These are phyloP conservation scores for Scaptomyza pallida DNA, from an alignment of 1,140 invertebrate species.

Conservation along the genomic window DNA sequence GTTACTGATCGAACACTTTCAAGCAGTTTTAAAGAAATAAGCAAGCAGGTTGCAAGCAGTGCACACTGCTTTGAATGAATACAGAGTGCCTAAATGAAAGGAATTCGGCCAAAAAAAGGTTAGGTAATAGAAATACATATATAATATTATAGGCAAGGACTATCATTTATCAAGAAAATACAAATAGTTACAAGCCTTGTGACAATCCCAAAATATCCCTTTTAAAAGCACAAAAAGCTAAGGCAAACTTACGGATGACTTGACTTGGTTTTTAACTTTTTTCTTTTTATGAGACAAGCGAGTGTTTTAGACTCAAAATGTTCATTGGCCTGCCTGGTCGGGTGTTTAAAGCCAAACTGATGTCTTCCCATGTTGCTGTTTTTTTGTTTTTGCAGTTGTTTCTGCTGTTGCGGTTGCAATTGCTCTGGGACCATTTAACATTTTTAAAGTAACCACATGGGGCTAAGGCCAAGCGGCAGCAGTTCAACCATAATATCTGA, in stretches of 20 bases:
- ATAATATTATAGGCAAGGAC: too few species aligned
- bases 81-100: too few species aligned
- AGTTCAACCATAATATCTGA: conserved; percentile 49
- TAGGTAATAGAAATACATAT: too few species aligned
- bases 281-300: conserved; percentile 29
- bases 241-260: conserved; percentile 18
- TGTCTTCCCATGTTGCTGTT: conserved; percentile 22
- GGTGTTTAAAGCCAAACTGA: conserved; percentile 41
- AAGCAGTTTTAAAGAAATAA: too few species aligned
- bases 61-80: too few species aligned
- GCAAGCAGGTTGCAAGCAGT: too few species aligned
- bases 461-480: conserved; percentile 57
- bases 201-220: background rate
- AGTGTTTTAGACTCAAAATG: conserved; percentile 18
- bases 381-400: conserved; percentile 41
- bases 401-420: conserved; percentile 56
- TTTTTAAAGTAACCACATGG: conserved; percentile 78
- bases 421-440: conserved; percentile 80
- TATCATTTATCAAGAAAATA: too few species aligned
- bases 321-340: conserved; percentile 29
- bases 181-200: background rate
- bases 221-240: background rate
- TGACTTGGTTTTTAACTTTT: conserved; percentile 19
- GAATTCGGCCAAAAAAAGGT: too few species aligned
- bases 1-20: too few species aligned